Conservation (phyloP, 2,888 invertebrate genomes). For the Auanema freiburgensis region DNA sequence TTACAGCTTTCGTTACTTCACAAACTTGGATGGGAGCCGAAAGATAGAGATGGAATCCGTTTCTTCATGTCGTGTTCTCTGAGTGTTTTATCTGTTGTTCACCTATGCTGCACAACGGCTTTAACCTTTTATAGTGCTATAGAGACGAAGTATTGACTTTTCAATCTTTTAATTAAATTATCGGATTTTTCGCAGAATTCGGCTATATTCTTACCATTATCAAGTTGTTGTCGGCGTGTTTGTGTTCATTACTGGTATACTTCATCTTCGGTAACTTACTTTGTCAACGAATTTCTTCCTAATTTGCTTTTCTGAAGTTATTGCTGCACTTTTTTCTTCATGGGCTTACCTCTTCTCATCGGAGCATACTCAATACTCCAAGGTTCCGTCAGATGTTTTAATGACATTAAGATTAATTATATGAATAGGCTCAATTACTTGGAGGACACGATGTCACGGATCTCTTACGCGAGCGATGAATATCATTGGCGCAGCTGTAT, state of each 20-base stretch:
- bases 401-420: no score
- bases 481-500: slow-evolving; percentile 36
- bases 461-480: slow-evolving; percentile 32
- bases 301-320: slow-evolving; percentile 18
- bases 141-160: slow-evolving; percentile 40
- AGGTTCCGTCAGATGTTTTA: slow-evolving; percentile 18
- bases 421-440: slow-evolving; percentile 26
- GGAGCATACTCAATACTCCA: slow-evolving; percentile 38
- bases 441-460: slow-evolving; percentile 38
- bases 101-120: slow-evolving; percentile 36
- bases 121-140: slow-evolving; percentile 44
- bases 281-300: slow-evolving; percentile 1
- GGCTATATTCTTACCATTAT: slow-evolving; percentile 45
- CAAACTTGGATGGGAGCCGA: slow-evolving; percentile 41
- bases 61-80: slow-evolving; percentile 39
- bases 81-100: slow-evolving; percentile 33
- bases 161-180: slow-evolving; percentile 8
- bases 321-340: slow-evolving; percentile 49
- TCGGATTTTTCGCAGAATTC: slow-evolving; percentile 32
- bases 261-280: slow-evolving; percentile 24
- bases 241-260: slow-evolving; percentile 29
- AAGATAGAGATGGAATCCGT: slow-evolving; percentile 24
- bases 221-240: slow-evolving; percentile 39
- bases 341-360: slow-evolving; percentile 35
- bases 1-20: slow-evolving; percentile 35